Percentiles rank a stretch among this genome's conserved stretches.
These are phyloP conservation scores for Cerastis leucographa DNA, from an alignment of 2,888 invertebrate species.

Conservation along the genomic window DNA sequence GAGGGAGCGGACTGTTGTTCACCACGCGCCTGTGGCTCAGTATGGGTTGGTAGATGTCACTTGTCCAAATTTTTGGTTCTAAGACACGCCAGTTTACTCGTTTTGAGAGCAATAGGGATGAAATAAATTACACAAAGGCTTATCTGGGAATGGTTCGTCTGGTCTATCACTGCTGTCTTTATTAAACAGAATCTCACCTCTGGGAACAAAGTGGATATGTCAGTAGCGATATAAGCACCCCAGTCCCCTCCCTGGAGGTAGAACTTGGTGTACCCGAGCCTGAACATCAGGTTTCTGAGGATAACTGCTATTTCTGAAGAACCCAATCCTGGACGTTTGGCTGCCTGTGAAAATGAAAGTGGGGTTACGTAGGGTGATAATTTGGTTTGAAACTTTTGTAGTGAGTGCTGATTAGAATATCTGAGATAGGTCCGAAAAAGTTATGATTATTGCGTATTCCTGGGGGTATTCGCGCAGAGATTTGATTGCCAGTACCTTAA, in stretches of 20 bases:
- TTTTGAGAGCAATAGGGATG: no score
- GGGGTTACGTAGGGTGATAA: background rate
- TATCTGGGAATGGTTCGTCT: no score
- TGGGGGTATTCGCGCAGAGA: no score
- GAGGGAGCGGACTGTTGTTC: no score
- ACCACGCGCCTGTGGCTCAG: no score
- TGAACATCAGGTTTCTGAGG: slow-evolving; percentile 50
- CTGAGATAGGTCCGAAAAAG: background rate
- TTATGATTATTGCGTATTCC: no score
- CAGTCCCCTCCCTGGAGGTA: slow-evolving; percentile 55
- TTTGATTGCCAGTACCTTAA: no score
- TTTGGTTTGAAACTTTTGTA: background rate
- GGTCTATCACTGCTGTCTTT: no score
- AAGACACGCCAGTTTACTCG: no score
- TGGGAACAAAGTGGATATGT: slow-evolving; percentile 16
- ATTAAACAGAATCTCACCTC: background rate
- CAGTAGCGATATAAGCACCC: slow-evolving; percentile 36
- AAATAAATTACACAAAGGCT: no score
- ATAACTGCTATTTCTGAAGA: slow-evolving; percentile 45
- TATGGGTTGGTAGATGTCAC: no score
- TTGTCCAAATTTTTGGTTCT: no score
- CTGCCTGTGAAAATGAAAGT: background rate
- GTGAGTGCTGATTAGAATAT: background rate
- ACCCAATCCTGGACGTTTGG: slow-evolving; percentile 45
- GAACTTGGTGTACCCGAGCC: slow-evolving; percentile 47